These are phyloP conservation scores for Rhynchonycteris naso DNA, from an alignment of 2,797 vertebrate genomes.

Conservation along the genomic window DNA sequence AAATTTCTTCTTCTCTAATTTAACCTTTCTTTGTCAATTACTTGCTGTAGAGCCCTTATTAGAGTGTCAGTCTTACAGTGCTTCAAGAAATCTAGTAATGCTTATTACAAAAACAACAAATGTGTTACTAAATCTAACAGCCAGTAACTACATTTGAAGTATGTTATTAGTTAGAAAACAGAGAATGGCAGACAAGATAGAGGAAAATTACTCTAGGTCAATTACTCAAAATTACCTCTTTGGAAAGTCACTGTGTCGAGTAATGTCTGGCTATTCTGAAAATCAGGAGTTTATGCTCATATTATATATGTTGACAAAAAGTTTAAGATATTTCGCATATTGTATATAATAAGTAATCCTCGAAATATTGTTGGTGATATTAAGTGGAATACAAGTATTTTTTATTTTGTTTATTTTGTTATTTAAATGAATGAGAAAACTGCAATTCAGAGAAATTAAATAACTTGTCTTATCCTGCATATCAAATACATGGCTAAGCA, in stretches of 20 bases:
- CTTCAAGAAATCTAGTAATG: not conserved
- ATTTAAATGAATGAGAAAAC: not conserved
- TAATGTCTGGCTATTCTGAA: not conserved
- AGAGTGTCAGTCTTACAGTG: not conserved
- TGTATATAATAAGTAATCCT: not conserved
- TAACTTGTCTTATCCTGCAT: not conserved
- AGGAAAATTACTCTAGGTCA: not conserved
- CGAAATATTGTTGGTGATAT: not conserved
- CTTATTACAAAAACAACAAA: not conserved
- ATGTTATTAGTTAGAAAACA: not conserved
- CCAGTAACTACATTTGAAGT: not conserved
- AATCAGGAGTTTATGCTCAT: not conserved
- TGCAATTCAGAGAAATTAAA: not conserved
- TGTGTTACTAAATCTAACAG: not conserved
- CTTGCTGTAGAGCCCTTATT: not conserved
- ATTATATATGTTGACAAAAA: not conserved
- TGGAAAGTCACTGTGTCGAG: not conserved
- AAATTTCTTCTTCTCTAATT: slow-evolving; percentile 9
- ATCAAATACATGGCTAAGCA: not conserved
- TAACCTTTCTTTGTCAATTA: slow-evolving; percentile 12
- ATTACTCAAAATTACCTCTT: not conserved
- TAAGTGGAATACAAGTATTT: not conserved
- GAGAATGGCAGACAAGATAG: not conserved
- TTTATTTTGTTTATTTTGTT: not conserved
- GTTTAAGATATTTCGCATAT: not conserved